These are phyloP conservation scores for Caloenas nicobarica DNA, from an alignment of 2,113 vertebrate genomes.

Conservation along the genomic window DNA sequence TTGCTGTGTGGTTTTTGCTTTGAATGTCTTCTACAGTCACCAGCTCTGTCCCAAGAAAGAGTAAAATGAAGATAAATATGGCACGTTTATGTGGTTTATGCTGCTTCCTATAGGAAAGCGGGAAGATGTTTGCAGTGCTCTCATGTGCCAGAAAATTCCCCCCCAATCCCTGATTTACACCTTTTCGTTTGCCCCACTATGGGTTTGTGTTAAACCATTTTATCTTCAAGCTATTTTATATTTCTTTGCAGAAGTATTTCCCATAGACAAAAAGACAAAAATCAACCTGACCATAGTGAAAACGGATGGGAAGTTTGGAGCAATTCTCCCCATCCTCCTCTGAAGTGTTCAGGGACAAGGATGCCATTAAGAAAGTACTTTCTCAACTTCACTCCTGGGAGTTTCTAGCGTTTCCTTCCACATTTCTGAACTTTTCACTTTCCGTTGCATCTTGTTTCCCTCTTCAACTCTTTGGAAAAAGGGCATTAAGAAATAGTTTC, in stretches of 20 bases:
- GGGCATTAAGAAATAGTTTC: neutral
- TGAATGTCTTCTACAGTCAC: neutral
- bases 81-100: neutral
- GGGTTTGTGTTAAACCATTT: neutral
- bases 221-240: neutral
- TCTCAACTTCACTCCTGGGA: neutral
- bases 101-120: neutral
- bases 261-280: neutral
- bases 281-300: neutral
- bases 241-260: neutral
- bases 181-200: neutral
- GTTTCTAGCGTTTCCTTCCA: neutral
- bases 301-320: neutral
- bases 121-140: neutral
- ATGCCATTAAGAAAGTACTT: neutral
- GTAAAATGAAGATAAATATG: neutral
- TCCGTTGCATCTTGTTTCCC: neutral
- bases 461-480: neutral
- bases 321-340: neutral
- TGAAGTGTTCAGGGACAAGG: neutral
- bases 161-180: neutral
- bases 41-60: neutral
- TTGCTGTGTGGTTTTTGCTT: neutral
- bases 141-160: rapidly evolving
- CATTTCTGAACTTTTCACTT: neutral